Base-by-base conservation (phyloP, 1,140 invertebrate species). In the Pantala flavescens region DNA sequence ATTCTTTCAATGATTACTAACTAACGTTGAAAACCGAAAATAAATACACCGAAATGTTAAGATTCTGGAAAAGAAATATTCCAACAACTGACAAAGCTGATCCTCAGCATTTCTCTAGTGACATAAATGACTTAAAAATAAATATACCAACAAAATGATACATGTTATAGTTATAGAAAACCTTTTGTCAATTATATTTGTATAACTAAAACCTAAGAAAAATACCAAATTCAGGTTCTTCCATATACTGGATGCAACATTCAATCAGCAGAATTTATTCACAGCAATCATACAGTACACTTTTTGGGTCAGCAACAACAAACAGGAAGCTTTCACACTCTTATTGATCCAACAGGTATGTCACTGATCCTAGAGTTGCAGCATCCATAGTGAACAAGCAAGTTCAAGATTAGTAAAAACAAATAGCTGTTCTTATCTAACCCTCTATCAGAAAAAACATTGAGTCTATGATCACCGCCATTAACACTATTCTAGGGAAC, bases 321-420 rank as follows among this genome's bases (percentile, higher is more conserved):
- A 63, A 63, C 49, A 63, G 49, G 49, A 63, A 63, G 49, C 49
- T 63, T 63, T 63, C 49, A 63, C 49, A 63, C n/a, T 16, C 43
- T 11, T 49, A 63, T 21, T 19, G 49, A 7, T 21, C 49, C 49
- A 63, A 63, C 28, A 21, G 49, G n/a, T 63, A 63, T 21, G 49
- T 63, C 49, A 63, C 49, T 21, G 49, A 63, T 63, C 49, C 49
- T 63, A 63, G 49, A 63, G 49, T 63, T 63, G 49, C 49, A 63
- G 49, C 49, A 63, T 63, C 49, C 49, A 19, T 63, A 21, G 49
- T 63, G 49, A 63, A 63, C 49, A 63, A 63, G 49, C 49, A 63
- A 63, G 14, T 63, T 19, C 49, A 16, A 63, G 12, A 63, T 63
- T 63, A 63, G 49, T 63, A 63, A 63, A 63, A 19, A 63, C 28